These are phyloP conservation scores for Naja naja DNA, from an alignment of 2,113 vertebrate genomes.

Conservation along the genomic window DNA sequence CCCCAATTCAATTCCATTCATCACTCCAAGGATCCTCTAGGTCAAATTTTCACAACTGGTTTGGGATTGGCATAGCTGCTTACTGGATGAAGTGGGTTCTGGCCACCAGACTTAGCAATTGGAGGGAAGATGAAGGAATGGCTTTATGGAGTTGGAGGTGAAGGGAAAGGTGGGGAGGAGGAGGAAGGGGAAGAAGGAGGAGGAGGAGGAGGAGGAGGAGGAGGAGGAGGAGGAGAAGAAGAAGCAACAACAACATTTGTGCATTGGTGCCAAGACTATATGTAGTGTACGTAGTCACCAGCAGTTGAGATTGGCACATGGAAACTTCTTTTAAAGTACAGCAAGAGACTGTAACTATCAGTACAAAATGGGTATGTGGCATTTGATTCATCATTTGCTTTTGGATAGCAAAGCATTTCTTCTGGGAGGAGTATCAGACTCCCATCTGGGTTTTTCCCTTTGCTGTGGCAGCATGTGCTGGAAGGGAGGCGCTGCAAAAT, in stretches of 20 bases:
- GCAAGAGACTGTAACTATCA: background rate
- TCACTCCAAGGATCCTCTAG: background rate
- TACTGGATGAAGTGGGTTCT: background rate
- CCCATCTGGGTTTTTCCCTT: background rate
- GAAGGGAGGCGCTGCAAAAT: background rate
- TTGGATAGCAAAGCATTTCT: background rate
- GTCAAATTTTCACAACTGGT: background rate
- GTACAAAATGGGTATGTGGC: background rate
- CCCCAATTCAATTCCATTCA: background rate
- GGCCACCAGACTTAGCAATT: background rate
- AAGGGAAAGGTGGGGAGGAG: background rate
- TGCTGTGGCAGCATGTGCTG: background rate
- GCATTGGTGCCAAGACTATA: background rate
- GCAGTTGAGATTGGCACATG: background rate
- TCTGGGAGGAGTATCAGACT: background rate
- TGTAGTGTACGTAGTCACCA: background rate
- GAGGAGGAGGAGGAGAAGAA: fast-evolving
- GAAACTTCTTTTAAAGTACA: background rate
- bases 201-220: no score
- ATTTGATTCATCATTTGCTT: background rate
- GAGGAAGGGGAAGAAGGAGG: no score
- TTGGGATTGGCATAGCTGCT: background rate
- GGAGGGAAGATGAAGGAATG: background rate
- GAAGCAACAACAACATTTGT: fast-evolving
- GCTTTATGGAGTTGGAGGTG: background rate